These are phyloP conservation scores for Pseudobourletiella spinata DNA, from an alignment of 1,140 invertebrate genomes.

Conservation along the genomic window DNA sequence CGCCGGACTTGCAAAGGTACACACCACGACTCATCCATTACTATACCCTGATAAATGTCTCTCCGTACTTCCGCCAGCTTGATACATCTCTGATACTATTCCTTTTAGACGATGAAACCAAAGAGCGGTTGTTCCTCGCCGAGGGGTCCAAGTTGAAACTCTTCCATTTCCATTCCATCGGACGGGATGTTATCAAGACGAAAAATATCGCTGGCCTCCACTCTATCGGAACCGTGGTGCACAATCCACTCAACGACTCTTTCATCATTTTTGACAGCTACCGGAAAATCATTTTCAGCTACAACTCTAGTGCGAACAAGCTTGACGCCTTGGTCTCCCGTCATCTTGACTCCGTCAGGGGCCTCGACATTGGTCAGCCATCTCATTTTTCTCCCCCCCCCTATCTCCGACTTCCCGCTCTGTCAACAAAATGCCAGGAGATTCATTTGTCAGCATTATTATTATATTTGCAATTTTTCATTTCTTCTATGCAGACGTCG, in stretches of 20 bases:
- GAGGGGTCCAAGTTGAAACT: conserved; percentile 42
- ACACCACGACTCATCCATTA: neutral
- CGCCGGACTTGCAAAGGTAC: conserved; percentile 46
- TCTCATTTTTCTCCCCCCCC: conserved; percentile 1
- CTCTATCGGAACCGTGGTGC: conserved; percentile 16
- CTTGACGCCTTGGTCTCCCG: conserved; percentile 41
- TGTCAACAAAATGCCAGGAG: neutral
- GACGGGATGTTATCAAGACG: conserved; percentile 34
- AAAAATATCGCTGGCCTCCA: conserved; percentile 1
- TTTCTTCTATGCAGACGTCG: conserved; percentile 23
- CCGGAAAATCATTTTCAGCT: conserved; percentile 37
- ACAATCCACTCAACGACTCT: conserved; percentile 29
- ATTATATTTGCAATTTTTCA: too few species aligned
- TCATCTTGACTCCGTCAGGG: conserved; percentile 48
- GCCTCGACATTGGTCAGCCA: conserved; percentile 53
- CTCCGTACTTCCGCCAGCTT: neutral
- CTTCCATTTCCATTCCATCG: conserved; percentile 39
- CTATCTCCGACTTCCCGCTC: too few species aligned
- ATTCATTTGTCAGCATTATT: neutral
- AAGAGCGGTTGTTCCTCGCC: conserved; percentile 38
- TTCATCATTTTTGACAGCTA: conserved; percentile 37
- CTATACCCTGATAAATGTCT: neutral
- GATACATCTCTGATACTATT: conserved; percentile 11
- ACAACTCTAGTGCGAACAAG: conserved; percentile 15
- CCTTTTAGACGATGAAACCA: conserved; percentile 23